Base-by-base conservation (phyloP, 2,797 vertebrate species). In the Malacoraja senta region DNA sequence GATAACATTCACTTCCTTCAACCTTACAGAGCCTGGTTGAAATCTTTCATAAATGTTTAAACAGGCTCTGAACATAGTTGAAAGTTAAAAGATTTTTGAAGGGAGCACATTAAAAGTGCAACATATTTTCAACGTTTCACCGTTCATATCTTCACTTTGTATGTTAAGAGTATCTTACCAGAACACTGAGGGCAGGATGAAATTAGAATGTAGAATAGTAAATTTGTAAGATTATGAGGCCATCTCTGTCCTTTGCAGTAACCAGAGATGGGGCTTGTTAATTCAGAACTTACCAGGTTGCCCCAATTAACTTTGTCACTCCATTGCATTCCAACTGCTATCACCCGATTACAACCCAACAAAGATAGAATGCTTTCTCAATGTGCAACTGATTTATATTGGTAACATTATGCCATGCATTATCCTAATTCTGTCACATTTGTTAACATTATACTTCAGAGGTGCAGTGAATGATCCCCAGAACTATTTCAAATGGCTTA, bases 21-120 rank as follows among this genome's bases (percentile, higher is more conserved):
- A 91, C 88, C 88, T 91, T 65, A 86, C 29, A 91, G 88, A 38
- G 26, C 63, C 65, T 26, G 24, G 68, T 15, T 86, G 26, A 86
- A 65, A 63, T 65, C 17, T 61, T 91, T 91, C 1, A 91, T 91
- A 72, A 91, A 71, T 91, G 21, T 72, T 91, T 91, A 72, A 91
- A 9, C 2, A 38, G 9, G 32, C n/a, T 91, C 21, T 2, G 4
- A 38, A 91, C 32, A 24, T 35, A 72, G 65, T 61, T 86, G 13
- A 0, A 15, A 84, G 53, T 12, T 84, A 32, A 32, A 86, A n/a
- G 3, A 8, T 44, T 44, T 15, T 32, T 86, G 12, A 2, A 21
- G 38, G 19, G 7, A 21, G 19, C 8, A 81, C 44, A 53, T 26
- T 81, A 81, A 19, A 19, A 24, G 38, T 78, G 44, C 21, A 2